Conservation (phyloP, 2,113 vertebrate genomes). For the Lagopus muta region DNA sequence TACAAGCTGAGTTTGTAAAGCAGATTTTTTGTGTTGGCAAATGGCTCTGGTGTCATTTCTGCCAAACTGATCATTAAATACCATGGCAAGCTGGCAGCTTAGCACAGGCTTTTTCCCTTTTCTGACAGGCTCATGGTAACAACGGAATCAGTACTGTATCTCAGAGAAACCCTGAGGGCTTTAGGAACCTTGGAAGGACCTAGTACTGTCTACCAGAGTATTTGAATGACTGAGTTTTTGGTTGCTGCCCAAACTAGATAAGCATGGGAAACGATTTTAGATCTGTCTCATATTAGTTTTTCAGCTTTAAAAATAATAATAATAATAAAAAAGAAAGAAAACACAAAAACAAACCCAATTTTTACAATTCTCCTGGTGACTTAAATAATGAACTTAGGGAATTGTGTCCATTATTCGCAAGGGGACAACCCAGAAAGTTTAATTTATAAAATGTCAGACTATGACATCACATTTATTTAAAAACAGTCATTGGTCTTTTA, state of each 20-base stretch:
- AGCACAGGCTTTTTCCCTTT: neutral
- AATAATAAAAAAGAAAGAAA: neutral
- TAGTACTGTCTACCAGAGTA: neutral
- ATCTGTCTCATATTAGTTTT: neutral
- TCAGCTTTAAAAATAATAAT: neutral
- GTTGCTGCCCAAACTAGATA: slow-evolving; percentile 2
- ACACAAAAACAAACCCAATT: no score
- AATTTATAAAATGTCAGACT: neutral
- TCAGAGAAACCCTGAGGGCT: neutral
- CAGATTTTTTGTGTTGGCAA: neutral
- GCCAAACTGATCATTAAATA: neutral
- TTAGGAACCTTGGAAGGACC: neutral
- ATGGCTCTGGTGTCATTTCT: neutral
- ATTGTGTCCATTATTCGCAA: neutral
- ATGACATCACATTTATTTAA: neutral
- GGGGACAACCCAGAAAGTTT: neutral
- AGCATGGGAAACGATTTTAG: neutral
- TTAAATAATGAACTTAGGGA: neutral
- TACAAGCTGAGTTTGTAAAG: neutral
- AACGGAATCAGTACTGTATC: neutral
- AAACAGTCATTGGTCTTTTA: accelerated
- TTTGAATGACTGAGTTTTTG: neutral
- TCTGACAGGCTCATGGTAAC: neutral
- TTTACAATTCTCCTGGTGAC: neutral
- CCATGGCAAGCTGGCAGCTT: neutral